phyloP scores from a whole-genome alignment of 2,888 invertebrate species.

The Hydriomena furcata region DNA sequence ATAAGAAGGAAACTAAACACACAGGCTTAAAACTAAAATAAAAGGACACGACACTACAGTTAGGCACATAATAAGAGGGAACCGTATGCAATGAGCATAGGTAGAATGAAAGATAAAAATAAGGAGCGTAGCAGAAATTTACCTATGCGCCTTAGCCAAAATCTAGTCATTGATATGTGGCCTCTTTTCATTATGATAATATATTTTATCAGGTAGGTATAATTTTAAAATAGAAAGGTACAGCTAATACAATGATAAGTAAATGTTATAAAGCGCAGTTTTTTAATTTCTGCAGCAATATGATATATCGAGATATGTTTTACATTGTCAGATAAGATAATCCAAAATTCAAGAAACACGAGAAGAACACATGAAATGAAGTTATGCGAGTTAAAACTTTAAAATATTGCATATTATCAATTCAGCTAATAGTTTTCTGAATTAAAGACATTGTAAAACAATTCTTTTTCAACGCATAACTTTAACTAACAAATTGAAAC shows the following conservation, averaged over 20 bases:
- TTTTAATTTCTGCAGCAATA: slow-evolving; percentile 48
- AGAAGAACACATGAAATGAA: slow-evolving; percentile 32
- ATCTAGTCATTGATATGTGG: slow-evolving; percentile 75
- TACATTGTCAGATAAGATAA: slow-evolving; percentile 19
- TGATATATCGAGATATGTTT: slow-evolving; percentile 77
- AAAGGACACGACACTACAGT: slow-evolving; percentile 64
- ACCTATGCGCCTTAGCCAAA: slow-evolving; percentile 65
- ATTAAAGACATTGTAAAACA: slow-evolving; percentile 57
- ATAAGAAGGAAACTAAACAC: slow-evolving; percentile 82
- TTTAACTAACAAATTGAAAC: slow-evolving; percentile 83
- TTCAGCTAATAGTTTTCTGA: slow-evolving; percentile 36
- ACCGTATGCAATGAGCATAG: slow-evolving; percentile 17
- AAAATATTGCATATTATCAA: slow-evolving; percentile 35
- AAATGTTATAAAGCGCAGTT: slow-evolving; percentile 66
- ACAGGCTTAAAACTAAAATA: slow-evolving; percentile 79
- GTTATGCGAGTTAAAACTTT: slow-evolving; percentile 30
- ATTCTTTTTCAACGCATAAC: slow-evolving; percentile 78
- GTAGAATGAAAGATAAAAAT: slow-evolving; percentile 20
- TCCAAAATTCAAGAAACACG: slow-evolving; percentile 17
- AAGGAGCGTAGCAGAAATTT: slow-evolving; percentile 39
- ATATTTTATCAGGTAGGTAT: slow-evolving; percentile 45
- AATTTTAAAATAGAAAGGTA: slow-evolving; percentile 43
- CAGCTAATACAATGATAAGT: slow-evolving; percentile 64
- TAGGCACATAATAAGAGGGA: slow-evolving; percentile 46
- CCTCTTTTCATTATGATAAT: slow-evolving; percentile 59